Evolutionary conservation across 2,888 invertebrate species (phyloP).

Genomic region (Acholoe squamosa): DNA sequence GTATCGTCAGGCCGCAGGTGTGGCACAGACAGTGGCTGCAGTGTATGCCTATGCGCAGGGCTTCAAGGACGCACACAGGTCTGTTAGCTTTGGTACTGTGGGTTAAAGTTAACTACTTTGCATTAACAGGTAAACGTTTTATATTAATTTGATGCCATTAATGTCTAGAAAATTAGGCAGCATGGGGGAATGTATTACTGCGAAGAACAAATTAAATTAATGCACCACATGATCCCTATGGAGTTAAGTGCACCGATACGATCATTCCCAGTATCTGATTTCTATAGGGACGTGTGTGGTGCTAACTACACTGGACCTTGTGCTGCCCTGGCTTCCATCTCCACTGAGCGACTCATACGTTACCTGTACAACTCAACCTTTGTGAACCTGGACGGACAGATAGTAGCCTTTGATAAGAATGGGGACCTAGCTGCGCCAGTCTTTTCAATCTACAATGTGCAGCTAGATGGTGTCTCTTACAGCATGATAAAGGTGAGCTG

Average conservation of each 20-base stretch:
- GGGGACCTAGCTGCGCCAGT: conserved; percentile 35
- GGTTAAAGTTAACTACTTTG: neutral
- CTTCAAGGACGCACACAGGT: conserved; percentile 40
- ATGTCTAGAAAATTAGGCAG: too few species aligned
- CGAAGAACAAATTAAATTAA: too few species aligned
- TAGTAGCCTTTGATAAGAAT: conserved; percentile 51
- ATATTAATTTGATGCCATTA: too few species aligned
- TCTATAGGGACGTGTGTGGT: conserved; percentile 26
- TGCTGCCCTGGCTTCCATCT: conserved; percentile 30
- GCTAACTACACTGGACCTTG: conserved; percentile 44
- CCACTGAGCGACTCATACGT: conserved; percentile 24
- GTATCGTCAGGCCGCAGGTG: conserved; percentile 42
- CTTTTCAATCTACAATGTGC: conserved; percentile 57
- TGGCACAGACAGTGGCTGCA: conserved; percentile 54
- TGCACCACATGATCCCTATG: too few species aligned
- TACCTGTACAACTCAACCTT: conserved; percentile 53
- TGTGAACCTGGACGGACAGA: conserved; percentile 60
- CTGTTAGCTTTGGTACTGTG: too few species aligned
- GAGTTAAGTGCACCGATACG: too few species aligned
- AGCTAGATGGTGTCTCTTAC: conserved; percentile 61
- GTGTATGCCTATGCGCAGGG: conserved; percentile 61
- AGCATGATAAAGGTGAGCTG: conserved; percentile 24
- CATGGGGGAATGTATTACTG: too few species aligned
- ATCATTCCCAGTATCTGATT: too few species aligned
- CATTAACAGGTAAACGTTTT: too few species aligned